A percentile compares a stretch with the other conserved stretches of the same genome.
phyloP scores from a whole-genome alignment of 35 echinoderm and acorn worm genomes.

The Patiria miniata region DNA sequence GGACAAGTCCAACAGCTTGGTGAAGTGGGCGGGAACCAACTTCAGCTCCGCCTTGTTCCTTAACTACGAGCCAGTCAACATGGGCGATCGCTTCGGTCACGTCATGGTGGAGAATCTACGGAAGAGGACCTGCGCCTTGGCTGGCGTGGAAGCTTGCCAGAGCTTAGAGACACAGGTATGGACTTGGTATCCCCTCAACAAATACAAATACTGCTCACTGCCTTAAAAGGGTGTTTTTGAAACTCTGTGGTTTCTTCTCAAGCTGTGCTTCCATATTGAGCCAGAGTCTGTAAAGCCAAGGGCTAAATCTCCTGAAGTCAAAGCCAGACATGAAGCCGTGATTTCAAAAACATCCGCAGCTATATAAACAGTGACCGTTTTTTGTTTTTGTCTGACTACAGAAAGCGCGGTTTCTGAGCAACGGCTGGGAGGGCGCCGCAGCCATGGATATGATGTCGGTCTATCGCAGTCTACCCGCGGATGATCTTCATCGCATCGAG shows the following conservation, averaged over 20 bases:
- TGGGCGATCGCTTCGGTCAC: slow-evolving; percentile 85
- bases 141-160: slow-evolving; percentile 70
- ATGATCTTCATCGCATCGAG: slow-evolving; percentile 79
- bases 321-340: too few species aligned
- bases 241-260: too few species aligned
- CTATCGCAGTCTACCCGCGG: slow-evolving; percentile 67
- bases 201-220: too few species aligned
- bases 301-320: too few species aligned
- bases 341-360: too few species aligned
- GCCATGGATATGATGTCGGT: slow-evolving; percentile 76
- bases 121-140: slow-evolving; percentile 59
- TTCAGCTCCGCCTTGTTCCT: slow-evolving; percentile 63
- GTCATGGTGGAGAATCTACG: slow-evolving; percentile 87
- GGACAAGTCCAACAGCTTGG: slow-evolving; percentile 65
- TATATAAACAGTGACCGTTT: too few species aligned
- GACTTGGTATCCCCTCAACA: too few species aligned
- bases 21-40: slow-evolving; percentile 59
- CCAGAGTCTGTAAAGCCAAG: too few species aligned
- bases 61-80: slow-evolving; percentile 97
- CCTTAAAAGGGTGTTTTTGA: too few species aligned
- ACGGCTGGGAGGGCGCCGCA: slow-evolving; percentile 70
- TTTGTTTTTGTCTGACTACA: slow-evolving; percentile 23
- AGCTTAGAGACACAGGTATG: slow-evolving; percentile 83
- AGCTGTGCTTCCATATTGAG: too few species aligned
- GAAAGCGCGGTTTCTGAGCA: slow-evolving; percentile 75